phyloP scores from a whole-genome alignment of 2,797 vertebrate genomes.

The Alcedo quadribrachys region DNA sequence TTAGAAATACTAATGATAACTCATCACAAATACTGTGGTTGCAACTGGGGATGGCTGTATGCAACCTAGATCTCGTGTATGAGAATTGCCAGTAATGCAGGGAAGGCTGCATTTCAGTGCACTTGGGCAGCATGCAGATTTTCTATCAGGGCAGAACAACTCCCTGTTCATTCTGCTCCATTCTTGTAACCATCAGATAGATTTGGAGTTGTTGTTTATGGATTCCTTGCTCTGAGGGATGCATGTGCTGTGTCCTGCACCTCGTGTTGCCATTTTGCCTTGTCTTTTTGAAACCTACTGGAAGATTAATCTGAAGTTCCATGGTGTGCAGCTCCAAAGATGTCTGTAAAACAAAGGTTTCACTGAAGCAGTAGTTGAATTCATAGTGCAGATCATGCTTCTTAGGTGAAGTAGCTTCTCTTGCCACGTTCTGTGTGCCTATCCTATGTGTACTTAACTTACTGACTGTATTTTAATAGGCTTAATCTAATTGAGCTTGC shows the following conservation, averaged over 20 bases:
- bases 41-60: not conserved
- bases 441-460: not conserved
- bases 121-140: accelerated
- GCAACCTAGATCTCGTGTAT: not conserved
- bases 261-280: not conserved
- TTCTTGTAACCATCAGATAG: not conserved
- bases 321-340: not conserved
- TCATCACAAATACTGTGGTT: not conserved
- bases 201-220: not conserved
- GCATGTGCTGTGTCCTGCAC: not conserved
- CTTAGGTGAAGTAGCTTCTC: not conserved
- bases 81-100: not conserved
- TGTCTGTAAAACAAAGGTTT: not conserved
- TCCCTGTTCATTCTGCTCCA: not conserved
- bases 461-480: not conserved
- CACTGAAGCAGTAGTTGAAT: not conserved
- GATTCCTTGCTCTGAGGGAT: not conserved
- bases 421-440: not conserved
- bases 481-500: not conserved
- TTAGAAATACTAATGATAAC: not conserved
- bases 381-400: not conserved
- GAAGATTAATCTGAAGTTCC: not conserved
- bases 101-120: not conserved
- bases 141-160: not conserved
- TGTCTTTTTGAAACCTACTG: not conserved